These are phyloP conservation scores for Onychomys torridus DNA, from an alignment of 2,797 vertebrate genomes.

Conservation along the genomic window DNA sequence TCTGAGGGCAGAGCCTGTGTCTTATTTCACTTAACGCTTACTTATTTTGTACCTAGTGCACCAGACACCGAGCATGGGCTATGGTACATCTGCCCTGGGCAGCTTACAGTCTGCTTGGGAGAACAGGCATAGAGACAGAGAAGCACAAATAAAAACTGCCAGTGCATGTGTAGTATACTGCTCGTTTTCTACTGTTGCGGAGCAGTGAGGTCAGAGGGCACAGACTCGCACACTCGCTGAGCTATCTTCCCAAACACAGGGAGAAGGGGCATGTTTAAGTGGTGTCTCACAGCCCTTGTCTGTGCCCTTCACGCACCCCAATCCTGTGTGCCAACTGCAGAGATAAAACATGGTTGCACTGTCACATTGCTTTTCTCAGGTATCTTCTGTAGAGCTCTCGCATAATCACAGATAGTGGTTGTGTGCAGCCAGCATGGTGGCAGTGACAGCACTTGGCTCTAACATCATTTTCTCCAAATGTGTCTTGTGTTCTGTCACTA, in stretches of 20 bases:
- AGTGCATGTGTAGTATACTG: neutral
- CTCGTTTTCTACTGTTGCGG: neutral
- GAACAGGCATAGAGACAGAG: neutral
- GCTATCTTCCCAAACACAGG: neutral
- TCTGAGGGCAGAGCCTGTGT: neutral
- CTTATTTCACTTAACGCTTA: neutral
- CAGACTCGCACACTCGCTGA: neutral
- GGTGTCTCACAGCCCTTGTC: neutral
- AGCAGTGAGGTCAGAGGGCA: neutral
- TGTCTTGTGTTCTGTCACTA: slow-evolving; percentile 42
- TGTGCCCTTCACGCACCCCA: neutral
- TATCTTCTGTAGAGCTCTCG: neutral
- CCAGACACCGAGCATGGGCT: neutral
- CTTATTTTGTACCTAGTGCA: neutral
- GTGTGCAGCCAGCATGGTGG: neutral
- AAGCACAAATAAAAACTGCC: neutral
- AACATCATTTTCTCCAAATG: slow-evolving; percentile 28
- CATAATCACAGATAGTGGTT: neutral
- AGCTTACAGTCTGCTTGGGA: neutral
- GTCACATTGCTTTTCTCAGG: neutral
- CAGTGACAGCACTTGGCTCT: neutral
- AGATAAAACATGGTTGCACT: neutral
- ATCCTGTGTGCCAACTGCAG: neutral
- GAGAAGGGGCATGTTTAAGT: neutral
- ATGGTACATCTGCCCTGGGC: neutral